These are phyloP conservation scores for Dicrostonyx torquatus DNA, from an alignment of 2,797 vertebrate genomes.

Conservation along the genomic window DNA sequence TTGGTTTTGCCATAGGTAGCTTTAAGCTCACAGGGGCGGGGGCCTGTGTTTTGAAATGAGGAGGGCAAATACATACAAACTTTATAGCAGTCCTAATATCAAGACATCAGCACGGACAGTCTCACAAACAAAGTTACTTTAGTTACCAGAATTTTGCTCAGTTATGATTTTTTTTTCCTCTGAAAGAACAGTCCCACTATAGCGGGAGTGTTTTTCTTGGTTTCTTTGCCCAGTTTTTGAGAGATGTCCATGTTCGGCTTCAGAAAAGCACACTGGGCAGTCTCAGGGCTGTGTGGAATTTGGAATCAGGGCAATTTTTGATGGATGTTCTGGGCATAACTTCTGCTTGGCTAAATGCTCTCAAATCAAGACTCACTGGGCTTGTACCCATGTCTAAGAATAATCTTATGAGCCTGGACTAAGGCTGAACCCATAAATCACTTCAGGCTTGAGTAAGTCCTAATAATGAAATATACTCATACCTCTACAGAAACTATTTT, in stretches of 20 bases:
- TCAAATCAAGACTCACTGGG: constrained; percentile 49
- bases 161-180: constrained; percentile 4
- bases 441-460: neutral
- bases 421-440: neutral
- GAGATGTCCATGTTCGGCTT: constrained; percentile 7
- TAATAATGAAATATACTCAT: neutral
- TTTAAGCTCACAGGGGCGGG: neutral
- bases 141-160: constrained; percentile 46
- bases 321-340: constrained; percentile 55
- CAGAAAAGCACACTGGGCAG: neutral
- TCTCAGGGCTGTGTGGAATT: neutral
- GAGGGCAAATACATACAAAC: neutral
- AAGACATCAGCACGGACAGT: neutral
- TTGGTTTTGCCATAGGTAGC: neutral
- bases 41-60: neutral
- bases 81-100: neutral
- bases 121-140: constrained; percentile 45
- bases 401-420: neutral
- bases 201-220: constrained; percentile 52
- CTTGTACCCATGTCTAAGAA: neutral
- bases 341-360: constrained; percentile 49
- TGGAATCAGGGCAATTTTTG: constrained; percentile 65
- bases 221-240: constrained; percentile 21
- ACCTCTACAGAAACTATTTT: neutral
- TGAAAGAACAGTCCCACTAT: constrained; percentile 65